phyloP scores from a whole-genome alignment of 2,113 vertebrate genomes.

The Oophaga pumilio region DNA sequence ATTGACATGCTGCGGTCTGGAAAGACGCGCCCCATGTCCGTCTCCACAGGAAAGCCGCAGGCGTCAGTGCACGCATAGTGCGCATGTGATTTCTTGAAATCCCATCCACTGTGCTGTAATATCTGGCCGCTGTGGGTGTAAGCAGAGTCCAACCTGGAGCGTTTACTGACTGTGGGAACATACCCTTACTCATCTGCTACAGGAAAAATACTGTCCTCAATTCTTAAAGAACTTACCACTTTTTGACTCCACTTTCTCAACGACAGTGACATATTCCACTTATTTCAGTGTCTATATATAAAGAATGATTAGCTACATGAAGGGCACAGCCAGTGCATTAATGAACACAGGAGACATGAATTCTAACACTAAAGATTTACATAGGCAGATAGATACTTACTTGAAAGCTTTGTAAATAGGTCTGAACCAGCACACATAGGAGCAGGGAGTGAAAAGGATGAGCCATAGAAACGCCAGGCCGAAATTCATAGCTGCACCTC shows the following conservation, averaged over 20 bases:
- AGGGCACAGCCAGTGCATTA: not conserved
- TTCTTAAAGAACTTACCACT: not conserved
- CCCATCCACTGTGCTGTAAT: too few species aligned
- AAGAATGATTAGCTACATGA: not conserved
- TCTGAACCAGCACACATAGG: conserved; percentile 98
- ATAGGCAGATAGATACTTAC: conserved; percentile 73
- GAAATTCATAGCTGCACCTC: conserved; percentile 95
- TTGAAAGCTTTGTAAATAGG: conserved; percentile 99
- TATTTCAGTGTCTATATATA: not conserved
- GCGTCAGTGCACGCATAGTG: too few species aligned
- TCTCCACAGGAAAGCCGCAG: too few species aligned
- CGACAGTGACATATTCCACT: not conserved
- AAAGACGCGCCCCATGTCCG: too few species aligned
- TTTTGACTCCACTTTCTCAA: not conserved
- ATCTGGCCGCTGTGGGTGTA: too few species aligned
- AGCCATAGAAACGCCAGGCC: conserved; percentile 98
- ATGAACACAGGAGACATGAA: not conserved
- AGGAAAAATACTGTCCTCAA: too few species aligned
- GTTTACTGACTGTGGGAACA: too few species aligned
- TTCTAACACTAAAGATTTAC: not conserved
- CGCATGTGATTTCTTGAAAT: too few species aligned
- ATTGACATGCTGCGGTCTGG: too few species aligned
- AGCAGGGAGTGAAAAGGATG: conserved; percentile 97
- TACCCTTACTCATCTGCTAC: too few species aligned
- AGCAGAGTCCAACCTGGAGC: too few species aligned